phyloP scores from a whole-genome alignment of 2,113 vertebrate species.

The Crotalus helleri region DNA sequence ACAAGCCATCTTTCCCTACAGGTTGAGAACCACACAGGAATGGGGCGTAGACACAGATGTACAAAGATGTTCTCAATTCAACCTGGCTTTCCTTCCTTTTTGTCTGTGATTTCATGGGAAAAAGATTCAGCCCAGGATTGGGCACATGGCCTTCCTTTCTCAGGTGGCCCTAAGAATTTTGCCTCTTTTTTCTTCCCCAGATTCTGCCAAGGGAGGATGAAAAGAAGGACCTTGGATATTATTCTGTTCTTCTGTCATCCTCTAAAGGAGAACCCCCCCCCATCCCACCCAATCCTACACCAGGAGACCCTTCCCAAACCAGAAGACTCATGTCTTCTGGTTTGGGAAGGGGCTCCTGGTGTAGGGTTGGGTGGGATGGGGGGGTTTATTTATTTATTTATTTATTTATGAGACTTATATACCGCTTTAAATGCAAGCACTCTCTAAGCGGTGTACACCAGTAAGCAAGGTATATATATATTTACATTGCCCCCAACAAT shows the following conservation, averaged over 20 bases:
- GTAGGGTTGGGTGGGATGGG: too few species aligned
- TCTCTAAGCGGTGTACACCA: too few species aligned
- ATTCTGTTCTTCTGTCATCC: too few species aligned
- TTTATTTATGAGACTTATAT: too few species aligned
- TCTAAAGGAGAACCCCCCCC: too few species aligned
- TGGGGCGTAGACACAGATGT: neutral
- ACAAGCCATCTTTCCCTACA: conserved; percentile 27
- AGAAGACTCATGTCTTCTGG: neutral
- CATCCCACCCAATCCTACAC: too few species aligned
- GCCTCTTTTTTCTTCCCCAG: neutral
- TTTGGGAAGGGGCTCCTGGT: too few species aligned
- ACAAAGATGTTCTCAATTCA: neutral
- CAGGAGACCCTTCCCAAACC: too few species aligned
- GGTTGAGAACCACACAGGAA: conserved; percentile 8
- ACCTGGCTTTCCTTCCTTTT: neutral
- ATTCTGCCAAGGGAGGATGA: neutral
- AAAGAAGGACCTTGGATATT: neutral
- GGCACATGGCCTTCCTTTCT: neutral
- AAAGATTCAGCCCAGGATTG: neutral
- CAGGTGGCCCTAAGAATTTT: neutral
- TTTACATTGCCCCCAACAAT: too few species aligned
- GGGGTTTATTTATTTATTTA: too few species aligned
- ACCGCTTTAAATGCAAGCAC: too few species aligned
- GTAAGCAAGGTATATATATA: too few species aligned
- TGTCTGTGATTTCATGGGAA: neutral